phyloP scores from a whole-genome alignment of 2,113 vertebrate genomes.

The Ceratotherium simum region DNA sequence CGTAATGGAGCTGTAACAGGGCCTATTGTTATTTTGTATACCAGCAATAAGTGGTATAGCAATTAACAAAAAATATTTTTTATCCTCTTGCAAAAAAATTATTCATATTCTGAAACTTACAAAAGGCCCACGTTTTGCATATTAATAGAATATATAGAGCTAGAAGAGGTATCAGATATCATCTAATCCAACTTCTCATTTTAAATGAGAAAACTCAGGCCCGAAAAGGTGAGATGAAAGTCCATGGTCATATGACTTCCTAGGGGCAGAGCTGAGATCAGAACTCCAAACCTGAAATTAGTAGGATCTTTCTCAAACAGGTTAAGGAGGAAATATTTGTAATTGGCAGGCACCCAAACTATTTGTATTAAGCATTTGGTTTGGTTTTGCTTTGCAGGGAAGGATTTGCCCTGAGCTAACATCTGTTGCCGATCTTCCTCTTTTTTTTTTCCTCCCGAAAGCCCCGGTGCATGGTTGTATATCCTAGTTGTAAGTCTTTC shows the following conservation, averaged over 20 bases:
- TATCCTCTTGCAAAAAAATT: slow-evolving; percentile 16
- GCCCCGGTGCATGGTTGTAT: no score
- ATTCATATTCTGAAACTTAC: not conserved
- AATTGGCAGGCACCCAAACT: not conserved
- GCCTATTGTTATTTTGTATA: not conserved
- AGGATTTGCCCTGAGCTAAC: no score
- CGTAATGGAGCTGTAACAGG: not conserved
- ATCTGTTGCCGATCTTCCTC: no score
- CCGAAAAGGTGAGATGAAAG: not conserved
- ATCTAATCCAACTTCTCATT: not conserved
- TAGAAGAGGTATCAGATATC: not conserved
- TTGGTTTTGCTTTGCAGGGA: no score
- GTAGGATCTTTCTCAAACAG: not conserved
- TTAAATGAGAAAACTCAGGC: not conserved
- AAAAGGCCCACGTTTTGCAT: not conserved
- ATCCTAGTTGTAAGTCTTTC: no score
- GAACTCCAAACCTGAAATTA: not conserved
- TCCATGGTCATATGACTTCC: not conserved
- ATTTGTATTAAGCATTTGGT: not conserved
- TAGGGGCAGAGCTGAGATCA: no score
- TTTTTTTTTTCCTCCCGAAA: no score
- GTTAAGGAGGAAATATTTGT: not conserved
- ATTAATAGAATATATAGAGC: not conserved
- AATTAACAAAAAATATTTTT: not conserved
- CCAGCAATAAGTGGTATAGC: not conserved